Conservation (phyloP, 1,140 invertebrate genomes). For the Calephelis virginiensis region DNA sequence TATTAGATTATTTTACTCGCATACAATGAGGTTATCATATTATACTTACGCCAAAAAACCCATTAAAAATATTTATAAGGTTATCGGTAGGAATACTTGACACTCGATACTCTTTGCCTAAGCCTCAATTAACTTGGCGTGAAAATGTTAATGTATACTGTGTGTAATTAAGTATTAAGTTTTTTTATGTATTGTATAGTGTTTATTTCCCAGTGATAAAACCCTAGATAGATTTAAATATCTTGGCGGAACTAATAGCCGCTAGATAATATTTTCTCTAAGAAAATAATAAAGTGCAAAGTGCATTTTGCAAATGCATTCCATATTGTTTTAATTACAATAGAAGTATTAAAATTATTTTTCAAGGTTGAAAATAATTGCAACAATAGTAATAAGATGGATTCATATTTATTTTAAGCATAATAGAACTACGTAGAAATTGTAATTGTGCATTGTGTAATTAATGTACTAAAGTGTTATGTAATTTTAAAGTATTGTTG, state of each 20-base stretch:
- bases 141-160: too few species aligned
- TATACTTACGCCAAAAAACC: too few species aligned
- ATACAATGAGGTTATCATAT: too few species aligned
- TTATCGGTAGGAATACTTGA: too few species aligned
- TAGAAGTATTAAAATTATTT: slow-evolving; percentile 2
- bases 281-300: slow-evolving; percentile 5
- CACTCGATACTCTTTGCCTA: not conserved
- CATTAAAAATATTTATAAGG: too few species aligned
- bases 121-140: too few species aligned
- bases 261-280: slow-evolving; percentile 12
- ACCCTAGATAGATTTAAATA: slow-evolving; percentile 9
- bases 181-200: not conserved
- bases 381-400: not conserved
- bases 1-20: too few species aligned
- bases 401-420: too few species aligned
- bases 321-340: slow-evolving; percentile 9
- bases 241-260: slow-evolving; percentile 7
- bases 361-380: slow-evolving; percentile 11
- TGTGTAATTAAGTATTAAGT: not conserved
- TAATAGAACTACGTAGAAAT: too few species aligned
- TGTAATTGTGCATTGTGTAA: too few species aligned
- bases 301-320: slow-evolving; percentile 9
- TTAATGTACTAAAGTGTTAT: too few species aligned
- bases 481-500: too few species aligned
- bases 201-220: not conserved